A percentile compares a stretch with the other conserved stretches of the same genome.
phyloP scores from a whole-genome alignment of 2,113 vertebrate genomes.

The Bungarus multicinctus region DNA sequence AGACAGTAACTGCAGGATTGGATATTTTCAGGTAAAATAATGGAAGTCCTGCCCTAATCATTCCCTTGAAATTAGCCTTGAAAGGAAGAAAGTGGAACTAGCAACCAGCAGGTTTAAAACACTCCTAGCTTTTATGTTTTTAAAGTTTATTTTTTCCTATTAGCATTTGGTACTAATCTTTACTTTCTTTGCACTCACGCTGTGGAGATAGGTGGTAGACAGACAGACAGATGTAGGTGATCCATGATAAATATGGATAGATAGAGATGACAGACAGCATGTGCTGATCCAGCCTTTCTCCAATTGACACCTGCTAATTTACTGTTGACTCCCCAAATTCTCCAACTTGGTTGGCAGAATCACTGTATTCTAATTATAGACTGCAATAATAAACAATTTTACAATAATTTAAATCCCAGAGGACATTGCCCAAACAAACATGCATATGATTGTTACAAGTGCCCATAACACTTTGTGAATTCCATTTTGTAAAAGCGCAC shows the following conservation, averaged over 20 bases:
- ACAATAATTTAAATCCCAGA: background rate
- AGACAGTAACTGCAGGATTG: background rate
- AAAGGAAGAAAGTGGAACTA: background rate
- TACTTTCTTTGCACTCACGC: background rate
- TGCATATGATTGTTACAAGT: background rate
- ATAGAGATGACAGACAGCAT: background rate
- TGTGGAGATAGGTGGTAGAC: background rate
- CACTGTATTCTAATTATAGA: background rate
- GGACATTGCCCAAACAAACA: background rate
- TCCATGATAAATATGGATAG: background rate
- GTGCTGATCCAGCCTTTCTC: background rate
- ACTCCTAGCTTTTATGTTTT: background rate
- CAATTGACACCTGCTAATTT: background rate
- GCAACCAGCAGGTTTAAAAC: background rate
- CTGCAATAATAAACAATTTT: background rate
- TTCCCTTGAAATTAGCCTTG: background rate
- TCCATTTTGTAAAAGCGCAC: background rate
- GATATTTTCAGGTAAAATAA: background rate
- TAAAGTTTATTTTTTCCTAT: background rate
- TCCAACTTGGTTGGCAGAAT: background rate
- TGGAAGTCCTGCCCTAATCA: background rate
- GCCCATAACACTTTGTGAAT: background rate
- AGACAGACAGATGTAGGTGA: background rate
- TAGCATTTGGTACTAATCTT: background rate
- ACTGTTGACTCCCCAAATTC: background rate